Evolutionary conservation across 2,797 vertebrate genomes (phyloP).

Genomic region (Glyptemys insculpta): DNA sequence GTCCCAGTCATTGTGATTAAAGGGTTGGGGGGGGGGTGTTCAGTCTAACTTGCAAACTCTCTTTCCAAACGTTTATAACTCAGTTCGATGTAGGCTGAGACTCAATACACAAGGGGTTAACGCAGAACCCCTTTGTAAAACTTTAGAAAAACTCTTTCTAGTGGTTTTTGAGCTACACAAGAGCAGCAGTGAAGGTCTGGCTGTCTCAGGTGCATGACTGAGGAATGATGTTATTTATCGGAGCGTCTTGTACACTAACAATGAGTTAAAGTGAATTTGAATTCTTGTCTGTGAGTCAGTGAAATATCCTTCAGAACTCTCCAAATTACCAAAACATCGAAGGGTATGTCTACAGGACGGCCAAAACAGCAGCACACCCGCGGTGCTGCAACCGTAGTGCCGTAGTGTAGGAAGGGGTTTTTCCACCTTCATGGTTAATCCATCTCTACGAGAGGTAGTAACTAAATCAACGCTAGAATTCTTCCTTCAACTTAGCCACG

Average conservation of each 20-base stretch:
- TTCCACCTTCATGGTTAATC: not conserved
- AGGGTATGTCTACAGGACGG: not conserved
- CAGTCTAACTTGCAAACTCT: not conserved
- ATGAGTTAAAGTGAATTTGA: not conserved
- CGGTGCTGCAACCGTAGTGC: too few relatives aligned
- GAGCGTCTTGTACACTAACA: not conserved
- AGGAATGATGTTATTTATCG: not conserved
- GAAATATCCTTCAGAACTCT: not conserved
- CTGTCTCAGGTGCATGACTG: not conserved
- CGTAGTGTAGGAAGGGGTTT: not conserved
- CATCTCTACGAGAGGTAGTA: not conserved
- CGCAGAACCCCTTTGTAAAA: not conserved
- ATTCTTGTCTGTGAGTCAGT: not conserved
- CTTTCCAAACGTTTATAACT: not conserved
- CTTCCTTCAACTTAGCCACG: not conserved
- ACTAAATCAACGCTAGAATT: not conserved
- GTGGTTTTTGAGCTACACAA: not conserved
- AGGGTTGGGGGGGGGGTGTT: not conserved
- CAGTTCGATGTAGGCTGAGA: not conserved
- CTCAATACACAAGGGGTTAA: accelerated
- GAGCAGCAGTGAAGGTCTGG: not conserved
- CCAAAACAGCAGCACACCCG: too few relatives aligned
- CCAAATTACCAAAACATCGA: not conserved
- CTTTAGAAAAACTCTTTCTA: not conserved
- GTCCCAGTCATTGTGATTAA: not conserved